phyloP scores from a whole-genome alignment of 1,140 invertebrate genomes.

The Phthorimaea operculella region DNA sequence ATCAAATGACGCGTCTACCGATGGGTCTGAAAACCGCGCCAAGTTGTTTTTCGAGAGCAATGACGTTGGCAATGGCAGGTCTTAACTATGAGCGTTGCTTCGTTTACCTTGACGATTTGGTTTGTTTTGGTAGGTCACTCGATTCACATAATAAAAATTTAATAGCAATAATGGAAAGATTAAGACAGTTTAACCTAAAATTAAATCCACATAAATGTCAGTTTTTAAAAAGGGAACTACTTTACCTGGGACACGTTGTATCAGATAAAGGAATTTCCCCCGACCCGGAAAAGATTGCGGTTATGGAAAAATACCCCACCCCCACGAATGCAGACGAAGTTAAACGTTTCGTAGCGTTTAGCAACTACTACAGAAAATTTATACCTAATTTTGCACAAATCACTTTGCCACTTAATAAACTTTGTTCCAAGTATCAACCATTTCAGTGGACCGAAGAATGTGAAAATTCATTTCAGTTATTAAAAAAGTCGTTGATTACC shows the following conservation, averaged over 20 bases:
- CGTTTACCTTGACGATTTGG: neutral
- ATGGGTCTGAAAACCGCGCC: neutral
- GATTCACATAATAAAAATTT: constrained; percentile 3
- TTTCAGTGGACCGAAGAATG: neutral
- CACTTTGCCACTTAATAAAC: neutral
- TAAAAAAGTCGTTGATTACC: neutral
- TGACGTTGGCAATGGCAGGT: neutral
- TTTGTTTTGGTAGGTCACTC: neutral
- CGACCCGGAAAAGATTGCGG: neutral
- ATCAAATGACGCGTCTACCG: neutral
- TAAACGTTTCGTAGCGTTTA: neutral
- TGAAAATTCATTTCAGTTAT: neutral
- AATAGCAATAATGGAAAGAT: neutral
- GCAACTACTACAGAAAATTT: neutral
- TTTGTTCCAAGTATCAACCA: neutral
- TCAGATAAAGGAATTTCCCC: neutral
- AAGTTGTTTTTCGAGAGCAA: neutral
- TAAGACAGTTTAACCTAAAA: constrained; percentile 1
- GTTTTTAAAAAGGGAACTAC: neutral
- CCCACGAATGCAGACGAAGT: neutral
- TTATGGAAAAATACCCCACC: neutral
- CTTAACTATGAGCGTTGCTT: neutral
- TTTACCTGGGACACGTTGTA: neutral
- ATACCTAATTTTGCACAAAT: neutral
- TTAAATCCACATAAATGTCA: neutral